Evolutionary conservation across 2,888 invertebrate genomes (phyloP), one percentile per base, ranked within the genome.

Genomic region (Pyrgus malvae): DNA sequence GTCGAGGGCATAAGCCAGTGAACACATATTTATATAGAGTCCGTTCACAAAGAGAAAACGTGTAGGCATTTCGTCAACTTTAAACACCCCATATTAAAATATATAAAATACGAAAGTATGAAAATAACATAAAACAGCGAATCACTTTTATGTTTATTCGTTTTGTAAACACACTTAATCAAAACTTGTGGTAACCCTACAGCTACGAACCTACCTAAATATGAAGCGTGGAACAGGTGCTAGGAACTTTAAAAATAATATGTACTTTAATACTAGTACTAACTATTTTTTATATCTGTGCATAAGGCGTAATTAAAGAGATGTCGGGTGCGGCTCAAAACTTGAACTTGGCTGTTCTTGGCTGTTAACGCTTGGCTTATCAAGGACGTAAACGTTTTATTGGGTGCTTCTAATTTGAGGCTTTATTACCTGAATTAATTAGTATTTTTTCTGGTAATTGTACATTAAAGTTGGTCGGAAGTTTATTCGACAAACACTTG

Each of bases 311-410:
- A 50, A 50, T 35, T 44, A 50, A 17, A 42, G 8, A 3, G 16
- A 21, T 14, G 27, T 44, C 44, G 37, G 44, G 27, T 14, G 38
- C 29, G 29, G 49, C 40, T 33, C 8, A 17, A 29, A 49, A 12
- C 17, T 48, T 31, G 4, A 49, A 49, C 16, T 14, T 37, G 37
- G 37, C 37, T 8, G 35, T 8, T 35, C 3, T 27, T 3, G n/a
- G 17, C n/a, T n/a, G 35, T 14, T 40, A 23, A 41, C 51, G 51
- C 51, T 44, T 51, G 51, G 51, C 51, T 51, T 44, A 21, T 27
- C 44, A 51, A 29, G 51, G 44, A 51, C 44, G 41, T 44, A 51
- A 51, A 44, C 51, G 51, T 51, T 51, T 51, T 51, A 44, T 44
- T 44, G 37, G 27, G 44, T 44, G 44, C 19, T 21, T 44, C 44